Conservation (phyloP, 2,888 invertebrate species). For the Agonopterix heracliana region DNA sequence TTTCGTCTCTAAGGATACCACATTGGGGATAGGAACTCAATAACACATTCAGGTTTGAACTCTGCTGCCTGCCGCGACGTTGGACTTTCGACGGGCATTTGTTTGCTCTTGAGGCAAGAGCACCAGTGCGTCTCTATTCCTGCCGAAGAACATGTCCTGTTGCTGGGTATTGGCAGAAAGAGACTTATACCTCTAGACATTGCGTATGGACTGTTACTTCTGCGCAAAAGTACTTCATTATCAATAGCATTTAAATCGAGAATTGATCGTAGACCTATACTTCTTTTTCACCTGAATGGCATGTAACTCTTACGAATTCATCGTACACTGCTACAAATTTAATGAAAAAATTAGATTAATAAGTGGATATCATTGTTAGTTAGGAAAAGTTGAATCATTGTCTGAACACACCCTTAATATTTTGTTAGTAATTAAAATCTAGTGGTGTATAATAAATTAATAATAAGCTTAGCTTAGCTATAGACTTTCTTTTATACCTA, state of each 20-base stretch:
- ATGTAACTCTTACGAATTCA: constrained; percentile 82
- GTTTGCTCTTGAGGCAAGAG: constrained; percentile 79
- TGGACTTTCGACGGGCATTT: constrained; percentile 69
- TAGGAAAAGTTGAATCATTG: too few relatives aligned
- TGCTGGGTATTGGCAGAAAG: constrained; percentile 80
- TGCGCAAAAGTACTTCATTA: constrained; percentile 26
- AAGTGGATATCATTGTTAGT: too few relatives aligned
- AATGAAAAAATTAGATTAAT: too few relatives aligned
- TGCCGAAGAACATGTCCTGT: constrained; percentile 83
- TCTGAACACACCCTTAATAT: too few relatives aligned
- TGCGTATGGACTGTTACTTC: constrained; percentile 16
- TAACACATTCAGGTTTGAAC: constrained; percentile 79
- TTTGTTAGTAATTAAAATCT: too few relatives aligned
- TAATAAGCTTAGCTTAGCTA: too few relatives aligned
- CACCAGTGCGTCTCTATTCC: constrained; percentile 87
- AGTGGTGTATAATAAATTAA: too few relatives aligned
- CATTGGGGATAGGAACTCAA: constrained; percentile 79
- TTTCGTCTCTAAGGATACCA: constrained; percentile 67
- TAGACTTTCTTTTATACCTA: too few relatives aligned
- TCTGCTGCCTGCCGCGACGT: constrained; percentile 75
- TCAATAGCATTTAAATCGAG: constrained; percentile 53
- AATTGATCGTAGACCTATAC: constrained; percentile 79
- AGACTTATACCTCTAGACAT: constrained; percentile 79
- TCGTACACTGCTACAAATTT: constrained; percentile 19
- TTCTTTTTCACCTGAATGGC: constrained; percentile 47